Evolutionary conservation across 2,888 invertebrate species (phyloP).

Genomic region (Arrhopalites spinosus): DNA sequence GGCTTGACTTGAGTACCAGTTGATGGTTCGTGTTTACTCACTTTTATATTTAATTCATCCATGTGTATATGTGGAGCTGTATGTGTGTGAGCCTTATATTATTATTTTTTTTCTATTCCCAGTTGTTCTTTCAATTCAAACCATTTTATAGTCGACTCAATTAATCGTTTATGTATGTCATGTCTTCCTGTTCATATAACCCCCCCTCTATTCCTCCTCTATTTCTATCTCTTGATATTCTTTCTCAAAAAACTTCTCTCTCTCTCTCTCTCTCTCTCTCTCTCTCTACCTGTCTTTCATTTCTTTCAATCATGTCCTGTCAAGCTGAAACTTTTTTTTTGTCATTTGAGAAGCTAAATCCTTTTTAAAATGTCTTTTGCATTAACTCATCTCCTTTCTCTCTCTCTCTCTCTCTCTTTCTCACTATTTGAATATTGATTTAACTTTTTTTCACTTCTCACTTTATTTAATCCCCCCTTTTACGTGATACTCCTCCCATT

Average conservation of each 20-base stretch:
- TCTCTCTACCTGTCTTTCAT: slow-evolving; percentile 6
- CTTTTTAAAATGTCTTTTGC: slow-evolving; percentile 14
- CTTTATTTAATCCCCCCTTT: neutral
- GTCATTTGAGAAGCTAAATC: slow-evolving; percentile 9
- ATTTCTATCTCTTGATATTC: no score
- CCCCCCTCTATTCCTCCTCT: no score
- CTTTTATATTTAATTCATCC: neutral
- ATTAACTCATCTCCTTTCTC: neutral
- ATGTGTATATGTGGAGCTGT: no score
- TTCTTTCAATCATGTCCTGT: slow-evolving; percentile 5
- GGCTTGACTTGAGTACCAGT: slow-evolving; percentile 7
- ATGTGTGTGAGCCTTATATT: no score
- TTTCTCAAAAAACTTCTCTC: neutral
- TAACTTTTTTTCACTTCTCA: neutral
- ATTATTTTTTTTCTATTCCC: no score
- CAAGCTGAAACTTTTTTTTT: slow-evolving; percentile 3
- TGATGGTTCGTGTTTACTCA: slow-evolving; percentile 6
- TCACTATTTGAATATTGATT: no score
- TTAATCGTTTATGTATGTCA: no score
- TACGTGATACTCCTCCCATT: neutral
- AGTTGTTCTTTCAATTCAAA: no score
- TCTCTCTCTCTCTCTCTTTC: neutral
- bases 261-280: neutral
- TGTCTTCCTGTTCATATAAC: no score
- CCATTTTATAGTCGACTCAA: no score